Conservation (phyloP, 2,113 vertebrate genomes). For the Spilogale gracilis region DNA sequence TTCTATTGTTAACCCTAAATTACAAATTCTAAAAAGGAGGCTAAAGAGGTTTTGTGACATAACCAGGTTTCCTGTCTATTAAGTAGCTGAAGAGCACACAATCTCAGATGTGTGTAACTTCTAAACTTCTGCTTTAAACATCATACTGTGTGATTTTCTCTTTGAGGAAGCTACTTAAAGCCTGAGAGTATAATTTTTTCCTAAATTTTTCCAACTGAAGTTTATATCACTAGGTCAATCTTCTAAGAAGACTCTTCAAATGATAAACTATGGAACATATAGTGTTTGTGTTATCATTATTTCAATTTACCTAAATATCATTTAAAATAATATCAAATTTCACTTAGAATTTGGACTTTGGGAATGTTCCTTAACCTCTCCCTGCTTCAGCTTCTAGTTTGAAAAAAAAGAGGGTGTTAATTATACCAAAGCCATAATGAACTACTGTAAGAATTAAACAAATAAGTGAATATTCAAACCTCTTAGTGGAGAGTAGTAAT, state of each 20-base stretch:
- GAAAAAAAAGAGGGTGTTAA: neutral
- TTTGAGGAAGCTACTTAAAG: neutral
- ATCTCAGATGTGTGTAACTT: neutral
- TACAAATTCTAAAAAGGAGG: neutral
- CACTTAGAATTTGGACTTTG: neutral
- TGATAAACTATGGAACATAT: neutral
- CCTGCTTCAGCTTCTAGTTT: neutral
- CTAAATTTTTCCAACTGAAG: neutral
- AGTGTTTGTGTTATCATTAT: neutral
- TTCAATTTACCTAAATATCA: neutral
- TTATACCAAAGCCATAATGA: neutral
- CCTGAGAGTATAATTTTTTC: neutral
- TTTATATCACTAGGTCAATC: neutral
- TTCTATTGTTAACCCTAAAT: neutral
- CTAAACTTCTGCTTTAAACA: neutral
- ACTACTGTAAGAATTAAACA: neutral
- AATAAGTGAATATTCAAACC: neutral
- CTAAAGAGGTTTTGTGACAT: neutral
- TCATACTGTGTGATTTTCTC: neutral
- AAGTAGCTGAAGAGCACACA: neutral
- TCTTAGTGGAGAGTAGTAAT: neutral
- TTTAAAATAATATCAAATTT: neutral
- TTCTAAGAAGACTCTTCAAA: neutral
- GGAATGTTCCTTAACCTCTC: neutral
- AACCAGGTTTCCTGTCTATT: neutral